phyloP scores from a whole-genome alignment of 2,113 vertebrate species.

The Garra rufa region DNA sequence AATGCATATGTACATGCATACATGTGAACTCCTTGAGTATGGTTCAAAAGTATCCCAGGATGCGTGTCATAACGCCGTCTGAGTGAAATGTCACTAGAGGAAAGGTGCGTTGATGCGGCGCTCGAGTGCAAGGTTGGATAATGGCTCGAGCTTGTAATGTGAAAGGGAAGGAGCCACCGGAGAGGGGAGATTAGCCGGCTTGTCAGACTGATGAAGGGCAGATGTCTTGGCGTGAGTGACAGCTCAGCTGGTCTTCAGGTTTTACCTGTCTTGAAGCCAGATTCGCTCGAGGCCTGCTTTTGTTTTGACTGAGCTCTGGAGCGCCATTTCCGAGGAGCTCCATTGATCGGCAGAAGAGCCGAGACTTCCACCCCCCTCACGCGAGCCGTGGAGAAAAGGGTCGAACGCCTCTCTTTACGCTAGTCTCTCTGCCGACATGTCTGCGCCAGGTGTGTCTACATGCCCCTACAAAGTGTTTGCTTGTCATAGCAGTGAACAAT shows the following conservation, averaged over 20 bases:
- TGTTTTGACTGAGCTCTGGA: conserved; percentile 25
- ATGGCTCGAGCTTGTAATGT: background rate
- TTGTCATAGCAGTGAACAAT: background rate
- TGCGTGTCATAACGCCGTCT: background rate
- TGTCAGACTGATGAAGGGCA: conserved; percentile 43
- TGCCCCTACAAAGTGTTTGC: conserved; percentile 37
- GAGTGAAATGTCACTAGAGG: background rate
- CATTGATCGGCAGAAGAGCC: background rate
- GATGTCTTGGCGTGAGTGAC: conserved; percentile 32
- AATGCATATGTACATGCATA: too few relatives aligned
- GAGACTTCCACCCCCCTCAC: too few relatives aligned
- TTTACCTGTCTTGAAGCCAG: conserved; percentile 33
- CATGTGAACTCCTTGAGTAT: background rate
- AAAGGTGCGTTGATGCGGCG: background rate
- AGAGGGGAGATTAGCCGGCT: conserved; percentile 29
- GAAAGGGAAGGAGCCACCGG: conserved; percentile 27
- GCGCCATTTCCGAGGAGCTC: conserved; percentile 25
- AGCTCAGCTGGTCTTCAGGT: conserved; percentile 41
- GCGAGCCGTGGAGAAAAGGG: background rate
- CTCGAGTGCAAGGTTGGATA: background rate
- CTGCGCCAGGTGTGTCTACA: conserved; percentile 42
- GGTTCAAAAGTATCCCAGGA: background rate
- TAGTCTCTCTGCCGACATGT: background rate
- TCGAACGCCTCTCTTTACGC: background rate
- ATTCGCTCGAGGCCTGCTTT: background rate